Evolutionary conservation across 1,140 invertebrate species (phyloP).

Genomic region (Holotrichia oblita): DNA sequence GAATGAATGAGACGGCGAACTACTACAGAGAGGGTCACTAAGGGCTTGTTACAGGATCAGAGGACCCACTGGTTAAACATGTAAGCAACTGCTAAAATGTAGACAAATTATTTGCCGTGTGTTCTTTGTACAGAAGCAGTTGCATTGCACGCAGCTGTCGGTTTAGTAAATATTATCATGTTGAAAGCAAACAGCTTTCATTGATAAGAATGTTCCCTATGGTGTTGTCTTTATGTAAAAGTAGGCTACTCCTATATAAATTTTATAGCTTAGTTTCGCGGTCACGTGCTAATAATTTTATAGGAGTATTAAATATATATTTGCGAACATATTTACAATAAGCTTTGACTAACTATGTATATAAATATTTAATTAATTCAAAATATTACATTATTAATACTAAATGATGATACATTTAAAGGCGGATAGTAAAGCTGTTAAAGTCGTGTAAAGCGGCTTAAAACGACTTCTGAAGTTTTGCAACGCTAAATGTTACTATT

Average conservation of each 20-base stretch:
- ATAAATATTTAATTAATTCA: too few species aligned
- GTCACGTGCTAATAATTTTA: neutral
- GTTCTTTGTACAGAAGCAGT: conserved; percentile 7
- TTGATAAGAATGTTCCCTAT: neutral
- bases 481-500: too few species aligned
- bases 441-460: too few species aligned
- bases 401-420: too few species aligned
- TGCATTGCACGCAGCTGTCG: conserved; percentile 20
- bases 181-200: conserved; percentile 2
- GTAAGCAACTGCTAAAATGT: conserved; percentile 31
- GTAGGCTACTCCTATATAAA: neutral
- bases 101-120: conserved; percentile 21
- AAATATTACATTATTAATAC: too few species aligned
- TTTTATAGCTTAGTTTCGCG: conserved; percentile 10
- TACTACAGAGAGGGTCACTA: conserved; percentile 21
- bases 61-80: conserved; percentile 34
- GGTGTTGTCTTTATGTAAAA: conserved; percentile 22
- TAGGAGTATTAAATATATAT: too few species aligned
- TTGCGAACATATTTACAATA: too few species aligned
- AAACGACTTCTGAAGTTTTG: too few species aligned
- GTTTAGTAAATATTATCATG: conserved; percentile 32
- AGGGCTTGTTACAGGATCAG: conserved; percentile 32
- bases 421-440: too few species aligned
- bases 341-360: too few species aligned
- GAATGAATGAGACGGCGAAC: conserved; percentile 22